Evolutionary conservation across 1,140 invertebrate genomes (phyloP).

Genomic region (Sitobion miscanthi): DNA sequence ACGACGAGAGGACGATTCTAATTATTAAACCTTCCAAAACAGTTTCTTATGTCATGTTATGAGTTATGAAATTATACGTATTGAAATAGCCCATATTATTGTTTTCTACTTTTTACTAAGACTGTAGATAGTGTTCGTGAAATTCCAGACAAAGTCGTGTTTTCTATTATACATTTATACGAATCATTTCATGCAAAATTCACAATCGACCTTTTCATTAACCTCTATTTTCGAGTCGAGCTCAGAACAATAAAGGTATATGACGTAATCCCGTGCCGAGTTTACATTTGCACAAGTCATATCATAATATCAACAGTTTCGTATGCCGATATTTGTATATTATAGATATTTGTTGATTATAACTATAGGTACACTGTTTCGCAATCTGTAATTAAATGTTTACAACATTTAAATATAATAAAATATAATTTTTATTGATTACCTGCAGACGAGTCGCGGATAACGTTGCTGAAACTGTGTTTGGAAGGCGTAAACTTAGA

Average conservation of each 20-base stretch:
- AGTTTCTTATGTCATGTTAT: neutral
- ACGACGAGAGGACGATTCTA: neutral
- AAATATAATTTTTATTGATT: constrained; percentile 50
- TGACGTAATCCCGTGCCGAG: neutral
- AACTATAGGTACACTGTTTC: neutral
- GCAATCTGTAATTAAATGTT: neutral
- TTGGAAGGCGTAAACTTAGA: constrained; percentile 68
- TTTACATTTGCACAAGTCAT: neutral
- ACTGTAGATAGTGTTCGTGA: neutral
- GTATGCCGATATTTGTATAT: neutral
- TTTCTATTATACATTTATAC: neutral
- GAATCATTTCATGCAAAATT: neutral
- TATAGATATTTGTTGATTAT: neutral
- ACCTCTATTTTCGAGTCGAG: neutral
- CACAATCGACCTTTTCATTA: neutral
- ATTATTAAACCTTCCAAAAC: neutral
- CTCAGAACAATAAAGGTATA: neutral
- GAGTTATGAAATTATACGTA: neutral
- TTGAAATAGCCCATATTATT: neutral
- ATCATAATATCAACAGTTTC: neutral
- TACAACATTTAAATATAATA: neutral
- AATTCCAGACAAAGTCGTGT: neutral
- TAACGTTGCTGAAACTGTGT: constrained; percentile 70
- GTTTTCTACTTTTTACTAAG: neutral
- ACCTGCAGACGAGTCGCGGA: constrained; percentile 67